Evolutionary conservation across 2,797 vertebrate genomes (phyloP).

Genomic region (Melanotaenia nigrans): DNA sequence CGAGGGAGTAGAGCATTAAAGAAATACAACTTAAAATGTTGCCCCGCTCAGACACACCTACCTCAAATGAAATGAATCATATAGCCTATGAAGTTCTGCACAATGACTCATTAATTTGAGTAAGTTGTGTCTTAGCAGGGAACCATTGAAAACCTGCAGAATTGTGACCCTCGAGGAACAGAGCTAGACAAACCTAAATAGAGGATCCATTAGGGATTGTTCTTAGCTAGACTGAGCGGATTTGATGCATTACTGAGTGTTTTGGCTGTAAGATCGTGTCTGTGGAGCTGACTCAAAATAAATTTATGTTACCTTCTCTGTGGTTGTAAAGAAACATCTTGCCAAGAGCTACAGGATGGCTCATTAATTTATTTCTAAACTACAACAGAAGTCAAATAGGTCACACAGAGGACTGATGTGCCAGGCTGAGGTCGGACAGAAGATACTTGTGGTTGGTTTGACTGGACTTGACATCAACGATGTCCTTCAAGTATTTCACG

Average conservation of each 20-base stretch:
- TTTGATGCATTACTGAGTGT: constrained; percentile 1
- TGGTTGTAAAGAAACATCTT: background rate
- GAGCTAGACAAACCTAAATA: background rate
- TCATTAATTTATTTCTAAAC: background rate
- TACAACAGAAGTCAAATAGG: background rate
- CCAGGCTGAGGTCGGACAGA: background rate
- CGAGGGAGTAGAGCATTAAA: background rate
- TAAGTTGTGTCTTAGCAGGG: background rate
- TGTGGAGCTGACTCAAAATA: background rate
- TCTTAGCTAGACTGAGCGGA: background rate
- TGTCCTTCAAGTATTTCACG: background rate
- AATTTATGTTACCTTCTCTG: background rate
- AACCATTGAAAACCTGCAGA: background rate
- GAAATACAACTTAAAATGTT: background rate
- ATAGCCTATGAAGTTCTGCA: too few relatives aligned
- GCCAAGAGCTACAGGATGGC: background rate
- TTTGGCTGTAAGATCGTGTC: background rate
- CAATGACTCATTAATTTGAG: too few relatives aligned
- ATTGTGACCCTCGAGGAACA: background rate
- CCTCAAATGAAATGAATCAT: too few relatives aligned
- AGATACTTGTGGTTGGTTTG: constrained; percentile 9
- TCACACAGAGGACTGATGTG: background rate
- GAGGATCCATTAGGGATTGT: background rate
- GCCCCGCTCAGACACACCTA: too few relatives aligned
- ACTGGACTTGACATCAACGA: background rate